Evolutionary conservation across 2,888 invertebrate species (phyloP), one percentile per base, ranked within the genome.

Genomic region (Dasysyrphus albostriatus): DNA sequence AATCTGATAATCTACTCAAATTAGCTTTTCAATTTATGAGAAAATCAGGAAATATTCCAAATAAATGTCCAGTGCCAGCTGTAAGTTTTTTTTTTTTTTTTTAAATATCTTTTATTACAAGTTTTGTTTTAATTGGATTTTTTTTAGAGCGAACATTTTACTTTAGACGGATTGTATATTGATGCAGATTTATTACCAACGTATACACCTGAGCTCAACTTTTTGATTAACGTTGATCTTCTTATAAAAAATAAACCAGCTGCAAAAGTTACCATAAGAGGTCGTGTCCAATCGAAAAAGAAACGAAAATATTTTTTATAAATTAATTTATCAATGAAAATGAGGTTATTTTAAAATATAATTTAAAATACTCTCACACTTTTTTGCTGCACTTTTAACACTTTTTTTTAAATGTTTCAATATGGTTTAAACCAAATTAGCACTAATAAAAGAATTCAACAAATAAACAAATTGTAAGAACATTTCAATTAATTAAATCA

Each of bases 101-200:
- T 16, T 10, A 10, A 0, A n/a, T 5, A 16, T 32, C n/a, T n/a
- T n/a, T 42, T 44, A 0, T 10, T 0, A 32, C 32, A 32, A 24
- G 6, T 29, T 2, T 24, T 49, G 19, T 5, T 14, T 24, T 2
- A 61, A 10, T 14, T 2, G 4, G 0, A 3, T 61, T 61, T 1
- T 14, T 14, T 59, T 1, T 24, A 75, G 75, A 37, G 47, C 12
- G 56, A 75, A 29, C 19, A n/a, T 24, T 42, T 47, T 3, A 47
- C 19, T n/a, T 1, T 76, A 0, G 12, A 37, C 6, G 14, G 8
- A 16, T n/a, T 56, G 0, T 7, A 2, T 10, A 3, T 67, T 9
- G 65, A 76, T 67, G 34, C 56, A 24, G 65, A 76, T 37, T 12
- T 76, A 32, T 37, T 76, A 2, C 75, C 75, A 34, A 1, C 0